phyloP scores from a whole-genome alignment of 2,113 vertebrate species.

The Aptenodytes forsteri region DNA sequence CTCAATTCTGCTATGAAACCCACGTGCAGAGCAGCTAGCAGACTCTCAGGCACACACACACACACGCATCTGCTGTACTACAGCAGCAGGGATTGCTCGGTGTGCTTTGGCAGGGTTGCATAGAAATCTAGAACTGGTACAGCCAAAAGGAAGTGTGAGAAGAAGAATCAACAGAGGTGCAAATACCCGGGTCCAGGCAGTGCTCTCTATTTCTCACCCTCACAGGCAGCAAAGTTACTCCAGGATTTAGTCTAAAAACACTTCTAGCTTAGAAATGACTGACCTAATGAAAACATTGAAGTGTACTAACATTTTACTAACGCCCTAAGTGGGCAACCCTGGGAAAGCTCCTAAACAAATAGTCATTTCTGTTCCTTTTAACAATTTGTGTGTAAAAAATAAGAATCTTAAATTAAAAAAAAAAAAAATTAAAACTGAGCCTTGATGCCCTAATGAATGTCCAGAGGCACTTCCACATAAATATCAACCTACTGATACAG shows the following conservation, averaged over 20 bases:
- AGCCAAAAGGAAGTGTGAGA: background rate
- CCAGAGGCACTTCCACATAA: constrained; percentile 52
- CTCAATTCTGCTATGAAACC: accelerated
- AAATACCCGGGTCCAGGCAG: background rate
- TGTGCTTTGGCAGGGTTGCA: background rate
- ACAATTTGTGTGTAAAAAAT: background rate
- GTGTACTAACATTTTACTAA: background rate
- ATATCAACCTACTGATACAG: background rate
- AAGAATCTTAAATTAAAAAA: background rate
- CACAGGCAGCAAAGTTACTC: background rate
- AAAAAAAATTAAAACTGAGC: background rate
- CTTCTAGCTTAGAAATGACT: background rate
- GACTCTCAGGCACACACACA: background rate
- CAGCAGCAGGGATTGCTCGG: background rate
- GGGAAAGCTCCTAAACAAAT: background rate
- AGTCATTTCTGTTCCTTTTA: background rate
- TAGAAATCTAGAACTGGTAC: background rate
- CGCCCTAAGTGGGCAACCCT: background rate
- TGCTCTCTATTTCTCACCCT: background rate
- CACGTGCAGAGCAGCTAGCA: background rate
- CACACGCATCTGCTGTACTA: accelerated
- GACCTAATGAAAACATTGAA: background rate
- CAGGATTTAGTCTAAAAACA: background rate
- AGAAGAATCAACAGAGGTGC: background rate
- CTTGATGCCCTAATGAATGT: background rate